A percentile compares a stretch with the other conserved stretches of the same genome.
Conservation (phyloP, 1,140 invertebrate genomes). For the Pissodes strobi region DNA sequence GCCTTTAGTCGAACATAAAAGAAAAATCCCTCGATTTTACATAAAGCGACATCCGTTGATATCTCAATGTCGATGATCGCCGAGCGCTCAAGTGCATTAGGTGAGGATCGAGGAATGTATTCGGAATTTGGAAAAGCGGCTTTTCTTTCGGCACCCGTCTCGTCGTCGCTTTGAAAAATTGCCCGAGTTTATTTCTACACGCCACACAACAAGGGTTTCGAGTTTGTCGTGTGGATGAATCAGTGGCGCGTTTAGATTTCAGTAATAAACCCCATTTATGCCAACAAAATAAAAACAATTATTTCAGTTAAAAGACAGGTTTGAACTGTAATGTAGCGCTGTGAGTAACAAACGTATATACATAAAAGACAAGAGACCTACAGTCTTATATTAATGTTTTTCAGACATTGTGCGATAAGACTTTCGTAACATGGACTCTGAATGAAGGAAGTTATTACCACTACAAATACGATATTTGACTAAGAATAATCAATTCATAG, state of each 20-base stretch:
- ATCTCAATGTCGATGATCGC: slow-evolving; percentile 26
- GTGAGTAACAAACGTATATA: too few species aligned
- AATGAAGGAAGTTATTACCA: too few species aligned
- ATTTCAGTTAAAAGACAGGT: too few species aligned
- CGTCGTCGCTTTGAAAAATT: slow-evolving; percentile 20
- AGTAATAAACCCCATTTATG: too few species aligned
- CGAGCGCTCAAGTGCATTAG: slow-evolving; percentile 23
- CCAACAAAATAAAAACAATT: too few species aligned
- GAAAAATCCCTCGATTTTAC: slow-evolving; percentile 13
- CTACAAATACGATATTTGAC: too few species aligned
- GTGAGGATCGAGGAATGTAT: slow-evolving; percentile 28
- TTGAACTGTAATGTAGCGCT: too few species aligned
- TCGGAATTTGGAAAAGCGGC: slow-evolving; percentile 25
- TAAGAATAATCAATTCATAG: too few species aligned
- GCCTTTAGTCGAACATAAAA: not conserved
- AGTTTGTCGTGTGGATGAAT: not conserved
- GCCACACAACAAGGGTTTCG: slow-evolving; percentile 27
- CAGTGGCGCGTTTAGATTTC: not conserved
- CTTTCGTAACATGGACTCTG: too few species aligned
- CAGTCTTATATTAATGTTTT: too few species aligned
- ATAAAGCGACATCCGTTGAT: slow-evolving; percentile 19
- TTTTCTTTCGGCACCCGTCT: slow-evolving; percentile 23
- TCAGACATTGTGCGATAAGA: too few species aligned
- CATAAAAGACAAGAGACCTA: too few species aligned
- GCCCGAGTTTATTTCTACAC: slow-evolving; percentile 22